A percentile compares a stretch with the other conserved stretches of the same genome.
phyloP scores from a whole-genome alignment of 1,140 invertebrate genomes.

The Drosophila navojoa region DNA sequence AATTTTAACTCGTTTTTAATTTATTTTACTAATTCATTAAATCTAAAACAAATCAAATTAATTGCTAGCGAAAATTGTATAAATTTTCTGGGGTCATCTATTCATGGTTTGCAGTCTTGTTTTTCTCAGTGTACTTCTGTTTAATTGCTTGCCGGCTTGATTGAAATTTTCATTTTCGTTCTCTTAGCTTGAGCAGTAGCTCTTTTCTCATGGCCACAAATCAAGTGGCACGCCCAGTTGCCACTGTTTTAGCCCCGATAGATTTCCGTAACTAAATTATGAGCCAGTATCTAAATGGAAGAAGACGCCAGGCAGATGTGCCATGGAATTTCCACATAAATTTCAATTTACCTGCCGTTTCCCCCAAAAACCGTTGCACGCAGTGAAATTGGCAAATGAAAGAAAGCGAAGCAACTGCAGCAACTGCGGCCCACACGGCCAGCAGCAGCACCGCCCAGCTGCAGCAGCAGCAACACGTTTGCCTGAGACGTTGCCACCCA shows the following conservation, averaged over 20 bases:
- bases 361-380: not conserved
- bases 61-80: no score
- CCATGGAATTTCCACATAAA: slow-evolving; percentile 73
- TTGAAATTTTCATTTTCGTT: not conserved
- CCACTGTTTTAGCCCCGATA: slow-evolving; percentile 64
- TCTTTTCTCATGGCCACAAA: slow-evolving; percentile 47
- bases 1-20: no score
- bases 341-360: slow-evolving; percentile 41
- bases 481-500: slow-evolving; percentile 49
- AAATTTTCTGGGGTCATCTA: no score
- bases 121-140: not conserved
- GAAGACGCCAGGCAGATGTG: slow-evolving; percentile 65
- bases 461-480: slow-evolving; percentile 14
- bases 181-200: not conserved
- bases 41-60: no score
- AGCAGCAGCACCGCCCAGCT: slow-evolving; percentile 42
- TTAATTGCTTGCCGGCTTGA: not conserved
- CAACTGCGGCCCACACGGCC: slow-evolving; percentile 29
- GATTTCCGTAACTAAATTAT: slow-evolving; percentile 56
- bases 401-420: slow-evolving; percentile 60
- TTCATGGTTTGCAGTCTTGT: no score
- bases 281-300: slow-evolving; percentile 56
- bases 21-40: no score
- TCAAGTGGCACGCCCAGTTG: slow-evolving; percentile 52
- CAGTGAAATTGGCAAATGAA: slow-evolving; percentile 58